phyloP scores from a whole-genome alignment of 2,888 invertebrate species.

The Mactromeris polynyma region DNA sequence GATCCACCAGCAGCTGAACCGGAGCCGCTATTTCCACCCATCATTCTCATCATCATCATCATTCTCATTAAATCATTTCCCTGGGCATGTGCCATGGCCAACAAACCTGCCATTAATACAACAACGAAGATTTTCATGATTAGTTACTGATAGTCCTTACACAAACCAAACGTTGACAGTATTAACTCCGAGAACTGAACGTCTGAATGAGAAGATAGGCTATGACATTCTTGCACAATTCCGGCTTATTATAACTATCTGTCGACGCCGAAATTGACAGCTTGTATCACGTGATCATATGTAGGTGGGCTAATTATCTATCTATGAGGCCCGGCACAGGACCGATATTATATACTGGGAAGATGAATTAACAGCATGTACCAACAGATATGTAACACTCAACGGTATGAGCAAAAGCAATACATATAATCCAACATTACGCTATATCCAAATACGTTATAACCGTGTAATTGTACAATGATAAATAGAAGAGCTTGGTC shows the following conservation, averaged over 20 bases:
- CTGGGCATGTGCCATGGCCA: slow-evolving; percentile 7
- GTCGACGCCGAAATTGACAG: slow-evolving; percentile 30
- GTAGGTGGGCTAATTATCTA: background rate
- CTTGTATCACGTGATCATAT: slow-evolving; percentile 22
- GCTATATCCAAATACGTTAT: too few species aligned
- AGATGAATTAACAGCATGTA: too few species aligned
- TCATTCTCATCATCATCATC: slow-evolving; percentile 16
- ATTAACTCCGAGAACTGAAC: background rate
- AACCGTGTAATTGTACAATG: too few species aligned
- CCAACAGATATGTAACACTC: too few species aligned
- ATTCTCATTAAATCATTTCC: background rate
- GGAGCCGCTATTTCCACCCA: background rate
- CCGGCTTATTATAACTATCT: slow-evolving; percentile 25
- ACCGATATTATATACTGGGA: background rate
- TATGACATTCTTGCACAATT: background rate
- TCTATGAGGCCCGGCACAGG: background rate
- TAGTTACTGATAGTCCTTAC: background rate
- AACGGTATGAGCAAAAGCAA: background rate
- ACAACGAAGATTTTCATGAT: slow-evolving; percentile 14
- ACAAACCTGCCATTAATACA: background rate
- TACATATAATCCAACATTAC: too few species aligned
- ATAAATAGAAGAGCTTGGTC: too few species aligned
- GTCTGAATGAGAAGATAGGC: background rate
- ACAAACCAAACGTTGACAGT: background rate
- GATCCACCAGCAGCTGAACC: background rate